A percentile compares a stretch with the other conserved stretches of the same genome.
These are phyloP conservation scores for Pachyuromys duprasi DNA, from an alignment of 2,797 vertebrate species.

Conservation along the genomic window DNA sequence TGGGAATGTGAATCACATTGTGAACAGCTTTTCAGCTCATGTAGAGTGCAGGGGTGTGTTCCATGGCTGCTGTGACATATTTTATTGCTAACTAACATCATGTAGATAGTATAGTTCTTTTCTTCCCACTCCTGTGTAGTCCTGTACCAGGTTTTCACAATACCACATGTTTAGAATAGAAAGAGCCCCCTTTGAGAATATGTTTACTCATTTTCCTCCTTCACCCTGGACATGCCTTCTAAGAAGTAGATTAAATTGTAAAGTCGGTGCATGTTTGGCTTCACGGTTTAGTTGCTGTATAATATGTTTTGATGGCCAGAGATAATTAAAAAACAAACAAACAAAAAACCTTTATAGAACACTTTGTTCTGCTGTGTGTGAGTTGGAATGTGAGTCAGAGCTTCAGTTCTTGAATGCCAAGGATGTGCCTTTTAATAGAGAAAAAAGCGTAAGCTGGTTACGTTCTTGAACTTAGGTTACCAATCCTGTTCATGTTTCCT, in stretches of 20 bases:
- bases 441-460: neutral
- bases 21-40: conserved; percentile 68
- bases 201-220: conserved; percentile 36
- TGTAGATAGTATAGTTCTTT: neutral
- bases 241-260: conserved; percentile 29
- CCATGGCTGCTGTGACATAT: conserved; percentile 50
- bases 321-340: conserved; percentile 47
- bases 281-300: conserved; percentile 15
- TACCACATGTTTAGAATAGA: conserved; percentile 58
- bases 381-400: conserved; percentile 36
- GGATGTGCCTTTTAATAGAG: conserved; percentile 25
- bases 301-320: conserved; percentile 65
- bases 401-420: conserved; percentile 46
- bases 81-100: conserved; percentile 56
- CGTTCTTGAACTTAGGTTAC: conserved; percentile 8
- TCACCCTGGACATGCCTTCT: conserved; percentile 10
- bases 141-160: neutral
- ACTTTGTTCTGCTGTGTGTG: conserved; percentile 38
- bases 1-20: conserved; percentile 43
- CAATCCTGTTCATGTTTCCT: conserved; percentile 5
- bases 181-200: conserved; percentile 56
- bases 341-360: neutral
- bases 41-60: neutral
- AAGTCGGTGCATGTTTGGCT: neutral
- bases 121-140: neutral